phyloP scores from a whole-genome alignment of 2,888 invertebrate species.

The Xestia c-nigrum region DNA sequence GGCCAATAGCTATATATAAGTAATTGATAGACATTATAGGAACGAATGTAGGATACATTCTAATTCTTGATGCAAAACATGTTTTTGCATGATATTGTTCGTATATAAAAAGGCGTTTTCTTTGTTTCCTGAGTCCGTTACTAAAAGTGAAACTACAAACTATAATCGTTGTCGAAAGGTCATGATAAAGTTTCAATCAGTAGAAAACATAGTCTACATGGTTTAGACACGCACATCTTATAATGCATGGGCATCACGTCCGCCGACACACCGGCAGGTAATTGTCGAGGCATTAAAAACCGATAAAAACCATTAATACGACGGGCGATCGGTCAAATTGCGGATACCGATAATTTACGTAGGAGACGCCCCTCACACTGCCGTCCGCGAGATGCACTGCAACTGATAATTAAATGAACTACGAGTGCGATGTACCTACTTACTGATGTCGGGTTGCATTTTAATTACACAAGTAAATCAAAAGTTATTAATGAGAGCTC shows the following conservation, averaged over 20 bases:
- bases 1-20: slow-evolving; percentile 20
- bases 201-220: slow-evolving; percentile 54
- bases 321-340: slow-evolving; percentile 77
- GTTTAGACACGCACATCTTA: slow-evolving; percentile 66
- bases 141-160: slow-evolving; percentile 46
- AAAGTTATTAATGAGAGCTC: slow-evolving; percentile 30
- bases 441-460: slow-evolving; percentile 17
- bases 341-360: slow-evolving; percentile 78
- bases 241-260: slow-evolving; percentile 67
- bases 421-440: slow-evolving; percentile 30
- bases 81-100: slow-evolving; percentile 1
- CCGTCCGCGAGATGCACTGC: slow-evolving; percentile 54
- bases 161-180: slow-evolving; percentile 62
- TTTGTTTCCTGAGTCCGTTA: slow-evolving; percentile 40
- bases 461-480: slow-evolving; percentile 36
- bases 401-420: slow-evolving; percentile 63
- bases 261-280: slow-evolving; percentile 71
- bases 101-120: slow-evolving; percentile 14
- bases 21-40: background rate
- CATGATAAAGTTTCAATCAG: slow-evolving; percentile 61
- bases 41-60: slow-evolving; percentile 7
- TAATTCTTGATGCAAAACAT: slow-evolving; percentile 15
- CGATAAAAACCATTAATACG: slow-evolving; percentile 80
- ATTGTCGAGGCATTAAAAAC: slow-evolving; percentile 79
- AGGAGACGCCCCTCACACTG: slow-evolving; percentile 60